Evolutionary conservation across 2,113 vertebrate species (phyloP).

Genomic region (Setophaga coronata): DNA sequence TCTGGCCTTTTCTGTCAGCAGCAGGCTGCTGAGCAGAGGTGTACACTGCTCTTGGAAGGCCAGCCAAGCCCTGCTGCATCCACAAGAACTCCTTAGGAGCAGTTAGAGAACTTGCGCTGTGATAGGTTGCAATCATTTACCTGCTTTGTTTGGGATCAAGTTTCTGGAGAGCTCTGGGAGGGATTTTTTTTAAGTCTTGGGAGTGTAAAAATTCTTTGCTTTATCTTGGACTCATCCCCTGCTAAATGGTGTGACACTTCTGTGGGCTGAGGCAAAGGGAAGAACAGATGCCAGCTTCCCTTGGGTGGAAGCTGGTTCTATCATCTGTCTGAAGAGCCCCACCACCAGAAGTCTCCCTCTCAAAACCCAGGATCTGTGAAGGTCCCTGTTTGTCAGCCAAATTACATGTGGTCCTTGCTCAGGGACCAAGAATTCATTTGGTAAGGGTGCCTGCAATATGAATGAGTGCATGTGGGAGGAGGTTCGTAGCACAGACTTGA

Average conservation of each 20-base stretch:
- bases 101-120: neutral
- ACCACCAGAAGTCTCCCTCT: neutral
- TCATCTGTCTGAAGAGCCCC: neutral
- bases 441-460: neutral
- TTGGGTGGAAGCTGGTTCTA: neutral
- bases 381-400: neutral
- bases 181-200: neutral
- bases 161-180: neutral
- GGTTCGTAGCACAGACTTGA: neutral
- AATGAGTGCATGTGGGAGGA: slow-evolving; percentile 21
- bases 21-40: neutral
- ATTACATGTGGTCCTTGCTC: neutral
- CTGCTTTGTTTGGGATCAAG: neutral
- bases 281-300: neutral
- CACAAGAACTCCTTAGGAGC: neutral
- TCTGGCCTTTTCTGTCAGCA: neutral
- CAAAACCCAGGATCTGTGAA: neutral
- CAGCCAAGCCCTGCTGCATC: neutral
- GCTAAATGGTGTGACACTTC: neutral
- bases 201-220: neutral
- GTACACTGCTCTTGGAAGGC: neutral
- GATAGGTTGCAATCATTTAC: neutral
- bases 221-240: neutral
- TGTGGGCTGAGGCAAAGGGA: neutral
- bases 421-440: neutral